Evolutionary conservation across 2,888 invertebrate species (phyloP).

Genomic region (Belgica antarctica): DNA sequence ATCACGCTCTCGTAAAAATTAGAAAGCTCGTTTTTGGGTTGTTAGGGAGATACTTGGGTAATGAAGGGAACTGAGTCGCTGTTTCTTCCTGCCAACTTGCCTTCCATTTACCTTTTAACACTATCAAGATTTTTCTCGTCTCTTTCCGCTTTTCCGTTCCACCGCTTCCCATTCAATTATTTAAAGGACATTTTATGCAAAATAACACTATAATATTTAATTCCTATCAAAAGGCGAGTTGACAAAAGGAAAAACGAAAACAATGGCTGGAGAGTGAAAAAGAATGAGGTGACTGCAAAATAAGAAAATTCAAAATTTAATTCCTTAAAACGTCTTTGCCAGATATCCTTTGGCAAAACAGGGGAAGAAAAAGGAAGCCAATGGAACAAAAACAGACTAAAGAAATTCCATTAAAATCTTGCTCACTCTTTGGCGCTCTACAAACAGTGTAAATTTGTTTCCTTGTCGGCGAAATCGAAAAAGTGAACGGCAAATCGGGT

Average conservation of each 20-base stretch:
- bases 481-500: too few relatives aligned
- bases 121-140: conserved; percentile 12
- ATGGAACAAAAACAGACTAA: not conserved
- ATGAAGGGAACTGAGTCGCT: not conserved
- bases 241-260: not conserved
- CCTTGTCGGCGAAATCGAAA: too few relatives aligned
- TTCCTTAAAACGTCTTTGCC: conserved; percentile 26
- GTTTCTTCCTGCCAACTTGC: too few relatives aligned
- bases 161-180: conserved; percentile 21
- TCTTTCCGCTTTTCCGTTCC: not conserved
- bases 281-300: not conserved
- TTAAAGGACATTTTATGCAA: conserved; percentile 29
- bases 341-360: conserved; percentile 14
- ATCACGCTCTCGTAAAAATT: conserved; percentile 28
- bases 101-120: conserved; percentile 5
- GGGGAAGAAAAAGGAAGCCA: too few relatives aligned
- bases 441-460: conserved; percentile 4
- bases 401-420: not conserved
- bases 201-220: conserved; percentile 23
- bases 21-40: conserved; percentile 15
- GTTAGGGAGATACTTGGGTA: not conserved
- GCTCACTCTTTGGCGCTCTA: not conserved
- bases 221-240: conserved; percentile 21
- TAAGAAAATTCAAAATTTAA: conserved; percentile 27
- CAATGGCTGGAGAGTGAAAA: not conserved